phyloP scores from a whole-genome alignment of 2,888 invertebrate genomes.

The Drymonia ruficornis region DNA sequence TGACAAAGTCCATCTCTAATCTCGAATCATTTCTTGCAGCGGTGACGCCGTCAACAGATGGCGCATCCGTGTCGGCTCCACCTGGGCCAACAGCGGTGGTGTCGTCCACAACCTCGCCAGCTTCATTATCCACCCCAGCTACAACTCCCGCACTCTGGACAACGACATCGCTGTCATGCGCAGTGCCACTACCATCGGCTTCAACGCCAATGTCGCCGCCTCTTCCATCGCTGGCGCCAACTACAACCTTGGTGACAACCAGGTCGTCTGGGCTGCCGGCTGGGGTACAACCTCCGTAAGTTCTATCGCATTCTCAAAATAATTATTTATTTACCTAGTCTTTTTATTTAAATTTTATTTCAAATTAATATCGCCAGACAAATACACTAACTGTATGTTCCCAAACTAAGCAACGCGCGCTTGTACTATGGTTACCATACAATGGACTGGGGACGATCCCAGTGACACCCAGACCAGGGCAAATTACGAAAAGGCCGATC shows the following conservation, averaged over 20 bases:
- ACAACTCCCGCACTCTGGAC: constrained; percentile 41
- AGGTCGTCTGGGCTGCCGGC: constrained; percentile 56
- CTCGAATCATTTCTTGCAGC: constrained; percentile 23
- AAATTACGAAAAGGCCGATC: too few species aligned
- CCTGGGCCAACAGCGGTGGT: constrained; percentile 55
- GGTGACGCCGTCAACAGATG: constrained; percentile 40
- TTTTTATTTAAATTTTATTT: too few species aligned
- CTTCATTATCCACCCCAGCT: constrained; percentile 54
- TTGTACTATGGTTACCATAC: too few species aligned
- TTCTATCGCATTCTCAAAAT: constrained; percentile 10
- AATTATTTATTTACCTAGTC: not conserved
- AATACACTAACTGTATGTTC: too few species aligned
- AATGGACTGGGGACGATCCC: too few species aligned
- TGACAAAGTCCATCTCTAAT: too few species aligned
- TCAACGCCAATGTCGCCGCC: constrained; percentile 33
- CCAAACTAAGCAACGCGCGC: too few species aligned
- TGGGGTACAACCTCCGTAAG: constrained; percentile 60
- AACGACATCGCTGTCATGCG: constrained; percentile 54
- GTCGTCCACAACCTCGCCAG: constrained; percentile 28
- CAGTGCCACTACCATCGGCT: constrained; percentile 28
- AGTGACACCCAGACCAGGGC: too few species aligned
- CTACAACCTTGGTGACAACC: constrained; percentile 52
- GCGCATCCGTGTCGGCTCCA: constrained; percentile 56
- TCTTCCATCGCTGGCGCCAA: constrained; percentile 51
- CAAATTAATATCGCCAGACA: too few species aligned